Conservation (phyloP, 2,113 vertebrate species). For the Copsychus sechellarum region DNA sequence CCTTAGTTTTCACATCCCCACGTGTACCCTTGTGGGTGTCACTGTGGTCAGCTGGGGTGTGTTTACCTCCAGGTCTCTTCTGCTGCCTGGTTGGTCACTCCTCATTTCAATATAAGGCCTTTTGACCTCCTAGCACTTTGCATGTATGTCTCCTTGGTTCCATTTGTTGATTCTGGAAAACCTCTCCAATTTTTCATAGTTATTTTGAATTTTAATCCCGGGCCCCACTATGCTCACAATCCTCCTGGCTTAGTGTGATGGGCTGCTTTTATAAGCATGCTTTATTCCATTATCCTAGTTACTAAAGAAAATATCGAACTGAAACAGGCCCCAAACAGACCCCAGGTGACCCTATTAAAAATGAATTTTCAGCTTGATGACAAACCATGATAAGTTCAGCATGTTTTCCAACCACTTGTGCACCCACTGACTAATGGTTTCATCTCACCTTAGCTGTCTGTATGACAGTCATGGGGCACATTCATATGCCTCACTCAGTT, state of each 20-base stretch:
- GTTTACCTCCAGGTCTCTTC: not conserved
- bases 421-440: not conserved
- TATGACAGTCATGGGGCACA: not conserved
- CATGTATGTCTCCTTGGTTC: not conserved
- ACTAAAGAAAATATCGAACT: conserved; percentile 46
- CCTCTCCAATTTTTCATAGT: not conserved
- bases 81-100: not conserved
- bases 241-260: conserved; percentile 44
- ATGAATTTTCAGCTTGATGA: not conserved
- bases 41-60: not conserved
- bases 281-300: conserved; percentile 19
- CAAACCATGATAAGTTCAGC: not conserved
- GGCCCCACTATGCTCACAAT: conserved; percentile 23
- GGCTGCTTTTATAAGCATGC: not conserved
- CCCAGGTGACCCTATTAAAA: conserved; percentile 2
- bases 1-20: not conserved
- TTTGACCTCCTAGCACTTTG: not conserved
- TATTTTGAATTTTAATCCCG: conserved; percentile 52
- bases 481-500: not conserved
- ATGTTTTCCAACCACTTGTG: not conserved
- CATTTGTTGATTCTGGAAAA: conserved; percentile 63
- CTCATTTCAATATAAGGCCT: not conserved
- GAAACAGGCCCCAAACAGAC: not conserved
- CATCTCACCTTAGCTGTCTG: not conserved
- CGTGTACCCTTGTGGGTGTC: not conserved